phyloP scores from a whole-genome alignment of 1,140 invertebrate genomes.

The Atta colombica region DNA sequence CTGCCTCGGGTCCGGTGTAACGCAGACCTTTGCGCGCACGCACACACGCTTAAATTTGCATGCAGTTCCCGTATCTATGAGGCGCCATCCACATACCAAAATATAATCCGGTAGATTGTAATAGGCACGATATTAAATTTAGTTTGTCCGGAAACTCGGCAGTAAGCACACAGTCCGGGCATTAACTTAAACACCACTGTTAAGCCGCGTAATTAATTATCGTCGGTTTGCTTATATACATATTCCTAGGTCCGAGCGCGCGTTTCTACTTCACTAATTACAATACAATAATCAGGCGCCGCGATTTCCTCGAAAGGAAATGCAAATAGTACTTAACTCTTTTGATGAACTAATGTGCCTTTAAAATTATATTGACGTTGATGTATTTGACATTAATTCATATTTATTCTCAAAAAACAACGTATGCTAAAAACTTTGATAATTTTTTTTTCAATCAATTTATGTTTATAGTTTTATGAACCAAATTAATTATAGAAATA shows the following conservation, averaged over 20 bases:
- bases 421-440: background rate
- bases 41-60: conserved; percentile 49
- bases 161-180: conserved; percentile 75
- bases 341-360: background rate
- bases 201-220: conserved; percentile 82
- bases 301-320: conserved; percentile 28
- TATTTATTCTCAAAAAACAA: background rate
- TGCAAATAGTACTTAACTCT: background rate
- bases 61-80: conserved; percentile 36
- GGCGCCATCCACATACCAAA: conserved; percentile 72
- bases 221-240: conserved; percentile 53
- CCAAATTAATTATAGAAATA: background rate
- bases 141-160: conserved; percentile 80
- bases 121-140: conserved; percentile 84
- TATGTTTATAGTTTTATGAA: background rate
- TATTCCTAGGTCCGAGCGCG: background rate
- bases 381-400: background rate
- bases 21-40: conserved; percentile 54
- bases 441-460: background rate
- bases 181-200: conserved; percentile 81
- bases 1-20: conserved; percentile 42
- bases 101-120: conserved; percentile 83
- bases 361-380: background rate
- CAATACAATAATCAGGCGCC: conserved; percentile 34
- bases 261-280: conserved; percentile 46